These are phyloP conservation scores for Drosophila multiciliata DNA, from an alignment of 2,888 invertebrate species.

Conservation along the genomic window DNA sequence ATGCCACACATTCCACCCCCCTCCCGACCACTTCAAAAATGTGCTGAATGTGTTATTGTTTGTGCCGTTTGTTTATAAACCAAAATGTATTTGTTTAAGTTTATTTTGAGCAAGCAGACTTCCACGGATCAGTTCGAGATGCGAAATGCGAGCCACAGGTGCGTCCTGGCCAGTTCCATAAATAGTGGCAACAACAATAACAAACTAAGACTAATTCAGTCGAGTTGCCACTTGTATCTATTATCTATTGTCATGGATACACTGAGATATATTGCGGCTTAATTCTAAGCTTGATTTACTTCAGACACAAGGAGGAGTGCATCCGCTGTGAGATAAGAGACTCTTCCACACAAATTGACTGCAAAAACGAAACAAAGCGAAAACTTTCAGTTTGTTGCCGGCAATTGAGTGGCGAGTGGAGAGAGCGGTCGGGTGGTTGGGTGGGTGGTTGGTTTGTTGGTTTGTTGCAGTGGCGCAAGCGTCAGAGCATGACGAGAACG, in stretches of 20 bases:
- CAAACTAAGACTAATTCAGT: background rate
- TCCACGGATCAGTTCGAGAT: conserved; percentile 31
- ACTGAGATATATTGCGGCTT: background rate
- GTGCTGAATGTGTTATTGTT: conserved; percentile 30
- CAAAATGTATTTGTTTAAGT: conserved; percentile 31
- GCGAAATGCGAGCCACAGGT: conserved; percentile 19
- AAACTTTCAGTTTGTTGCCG: background rate
- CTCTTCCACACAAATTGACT: conserved; percentile 1
- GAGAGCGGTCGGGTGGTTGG: background rate
- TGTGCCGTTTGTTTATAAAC: conserved; percentile 36
- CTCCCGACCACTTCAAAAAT: background rate
- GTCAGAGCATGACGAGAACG: conserved; percentile 17
- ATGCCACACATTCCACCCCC: background rate
- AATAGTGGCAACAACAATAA: conserved; percentile 8
- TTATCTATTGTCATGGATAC: background rate
- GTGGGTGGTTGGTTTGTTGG: too few relatives aligned
- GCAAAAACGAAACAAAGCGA: background rate
- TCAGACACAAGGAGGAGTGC: background rate
- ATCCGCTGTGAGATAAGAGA: background rate
- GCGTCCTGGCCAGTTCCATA: conserved; percentile 23
- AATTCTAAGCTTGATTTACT: background rate
- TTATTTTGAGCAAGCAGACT: conserved; percentile 24
- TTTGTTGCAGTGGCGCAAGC: conserved; percentile 1
- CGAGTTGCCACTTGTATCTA: background rate
- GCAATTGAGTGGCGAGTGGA: too few relatives aligned